A percentile compares a stretch with the other conserved stretches of the same genome.
Evolutionary conservation across 2,113 vertebrate genomes (phyloP).

Genomic region (Smithornis capensis): DNA sequence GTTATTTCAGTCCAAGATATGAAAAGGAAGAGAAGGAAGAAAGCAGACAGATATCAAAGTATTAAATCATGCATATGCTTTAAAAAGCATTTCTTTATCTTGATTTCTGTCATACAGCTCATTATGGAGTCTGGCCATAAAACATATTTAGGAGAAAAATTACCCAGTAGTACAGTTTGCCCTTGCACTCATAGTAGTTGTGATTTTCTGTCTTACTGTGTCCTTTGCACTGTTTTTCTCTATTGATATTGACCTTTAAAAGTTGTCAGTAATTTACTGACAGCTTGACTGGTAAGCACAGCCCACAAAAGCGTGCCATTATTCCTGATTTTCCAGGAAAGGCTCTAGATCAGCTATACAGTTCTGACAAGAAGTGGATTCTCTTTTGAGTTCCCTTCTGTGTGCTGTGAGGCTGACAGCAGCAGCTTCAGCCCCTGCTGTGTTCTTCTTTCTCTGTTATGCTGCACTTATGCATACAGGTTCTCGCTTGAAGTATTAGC

Average conservation of each 20-base stretch:
- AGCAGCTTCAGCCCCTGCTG: background rate
- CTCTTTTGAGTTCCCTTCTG: background rate
- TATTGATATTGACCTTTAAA: background rate
- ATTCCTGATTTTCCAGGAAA: background rate
- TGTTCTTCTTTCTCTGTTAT: background rate
- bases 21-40: slow-evolving; percentile 17
- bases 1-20: slow-evolving; percentile 13
- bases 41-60: background rate
- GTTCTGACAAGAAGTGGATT: background rate
- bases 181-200: background rate
- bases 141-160: background rate
- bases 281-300: background rate
- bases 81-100: slow-evolving; percentile 40
- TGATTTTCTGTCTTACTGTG: background rate
- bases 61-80: background rate
- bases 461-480: accelerated
- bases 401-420: background rate
- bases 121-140: background rate
- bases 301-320: background rate
- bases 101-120: slow-evolving; percentile 1
- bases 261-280: background rate
- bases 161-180: background rate
- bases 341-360: background rate
- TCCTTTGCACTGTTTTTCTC: background rate
- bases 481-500: background rate